Base-by-base conservation (phyloP, 2,888 invertebrate genomes). In the Tachina grossa region DNA sequence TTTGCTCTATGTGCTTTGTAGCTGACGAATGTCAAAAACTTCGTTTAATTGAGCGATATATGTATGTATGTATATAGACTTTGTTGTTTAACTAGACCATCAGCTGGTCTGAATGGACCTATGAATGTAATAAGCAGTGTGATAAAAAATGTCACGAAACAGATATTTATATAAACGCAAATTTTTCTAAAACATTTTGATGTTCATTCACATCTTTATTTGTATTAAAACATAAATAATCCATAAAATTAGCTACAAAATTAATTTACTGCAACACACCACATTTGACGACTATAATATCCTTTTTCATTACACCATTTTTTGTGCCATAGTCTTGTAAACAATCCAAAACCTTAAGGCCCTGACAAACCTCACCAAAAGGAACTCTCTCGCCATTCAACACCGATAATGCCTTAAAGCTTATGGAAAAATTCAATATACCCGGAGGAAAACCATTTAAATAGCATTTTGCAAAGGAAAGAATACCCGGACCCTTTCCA, bases 251-350 rank as follows among this genome's bases (percentile, higher is more conserved):
- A 31, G 5, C n/a, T 9, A 53, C 3, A 65, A 47, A 19, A 22
- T 55, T 13, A 16, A 65, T 22, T 59, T 11, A 49, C 11, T 45
- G 41, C 19, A 78, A 19, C 11, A 85, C 39, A 39, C 90, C 91
- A 84, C 89, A 89, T 49, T 87, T 85, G 10, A 85, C 76, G 11
- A 91, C 88, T 9, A 87, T 41, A 57, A 92, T 87, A 2, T 79
- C 53, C 45, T 88, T 88, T 75, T 88, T 90, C 11, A 87, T 84
- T 65, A 88, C 90, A 49, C 92, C 92, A 84, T 89, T 88, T 51
- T 89, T 90, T 1, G 91, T 91, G 8, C 91, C 92, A 69, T 87
- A 91, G 22, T 88, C 89, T 71, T 89, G 89, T 5, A 91, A 82
- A 10, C 82, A 86, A 43, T 90, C 87, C 9, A 92, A 84, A 14